A percentile compares a stretch with the other conserved stretches of the same genome.
Evolutionary conservation across 2,888 invertebrate species (phyloP).

Genomic region (Stenolophus ochropezus): DNA sequence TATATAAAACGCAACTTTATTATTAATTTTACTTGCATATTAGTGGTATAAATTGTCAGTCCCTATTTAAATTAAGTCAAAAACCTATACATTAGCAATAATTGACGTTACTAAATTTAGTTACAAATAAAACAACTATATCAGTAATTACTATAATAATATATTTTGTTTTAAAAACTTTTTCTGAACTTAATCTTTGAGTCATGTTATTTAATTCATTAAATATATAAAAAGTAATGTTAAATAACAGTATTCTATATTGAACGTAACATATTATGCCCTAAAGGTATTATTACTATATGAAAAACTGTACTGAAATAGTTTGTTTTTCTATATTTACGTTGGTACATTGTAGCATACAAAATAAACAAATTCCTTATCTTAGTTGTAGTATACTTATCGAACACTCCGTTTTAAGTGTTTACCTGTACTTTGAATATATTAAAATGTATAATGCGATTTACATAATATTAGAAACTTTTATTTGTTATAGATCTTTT

Average conservation of each 20-base stretch:
- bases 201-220: background rate
- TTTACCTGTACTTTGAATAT: background rate
- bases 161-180: background rate
- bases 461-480: background rate
- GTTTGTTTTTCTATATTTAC: background rate
- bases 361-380: background rate
- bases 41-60: no score
- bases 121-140: no score
- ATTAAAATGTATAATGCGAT: background rate
- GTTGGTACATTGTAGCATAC: background rate
- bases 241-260: background rate
- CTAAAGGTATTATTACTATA: background rate
- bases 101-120: no score
- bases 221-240: background rate
- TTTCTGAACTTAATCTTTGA: background rate
- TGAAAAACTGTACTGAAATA: background rate
- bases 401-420: background rate
- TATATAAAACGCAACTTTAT: no score
- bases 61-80: no score
- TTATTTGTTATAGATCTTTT: background rate
- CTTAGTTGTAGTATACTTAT: background rate
- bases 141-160: background rate
- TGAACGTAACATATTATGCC: background rate
- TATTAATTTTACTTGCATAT: no score
- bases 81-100: no score